Percentiles rank a stretch among this genome's conserved stretches.
Evolutionary conservation across 2,888 invertebrate species (phyloP).

Genomic region (Apamea monoglypha): DNA sequence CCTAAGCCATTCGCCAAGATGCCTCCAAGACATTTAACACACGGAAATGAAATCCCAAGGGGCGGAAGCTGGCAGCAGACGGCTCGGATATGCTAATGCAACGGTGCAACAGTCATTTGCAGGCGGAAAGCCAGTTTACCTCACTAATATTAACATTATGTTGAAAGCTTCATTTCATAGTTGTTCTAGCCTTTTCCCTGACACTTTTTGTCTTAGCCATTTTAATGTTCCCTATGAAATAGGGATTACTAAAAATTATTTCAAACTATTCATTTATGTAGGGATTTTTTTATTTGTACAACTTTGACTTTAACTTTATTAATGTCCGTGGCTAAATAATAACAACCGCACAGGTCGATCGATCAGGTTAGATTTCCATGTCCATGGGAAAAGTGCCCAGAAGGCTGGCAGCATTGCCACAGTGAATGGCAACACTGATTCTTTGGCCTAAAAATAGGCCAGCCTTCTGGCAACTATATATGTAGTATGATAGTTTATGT

Average conservation of each 20-base stretch:
- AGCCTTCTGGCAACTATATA: not conserved
- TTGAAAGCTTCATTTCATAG: constrained; percentile 19
- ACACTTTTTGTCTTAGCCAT: not conserved
- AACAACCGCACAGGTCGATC: too few species aligned
- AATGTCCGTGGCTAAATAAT: too few species aligned
- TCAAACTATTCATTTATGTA: not conserved
- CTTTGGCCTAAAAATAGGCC: not conserved
- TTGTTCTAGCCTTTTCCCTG: not conserved
- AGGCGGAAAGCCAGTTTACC: constrained; percentile 27
- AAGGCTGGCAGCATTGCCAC: not conserved
- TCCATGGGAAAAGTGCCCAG: not conserved
- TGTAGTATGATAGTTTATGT: not conserved
- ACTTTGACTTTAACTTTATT: not conserved
- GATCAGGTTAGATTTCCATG: too few species aligned
- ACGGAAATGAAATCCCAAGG: constrained; percentile 55
- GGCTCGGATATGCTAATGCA: constrained; percentile 50
- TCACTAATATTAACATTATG: constrained; percentile 35
- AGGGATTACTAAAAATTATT: not conserved
- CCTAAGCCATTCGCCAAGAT: constrained; percentile 47
- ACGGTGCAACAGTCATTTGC: constrained; percentile 55
- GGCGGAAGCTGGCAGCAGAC: constrained; percentile 48
- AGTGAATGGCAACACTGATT: not conserved
- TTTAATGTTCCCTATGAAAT: not conserved
- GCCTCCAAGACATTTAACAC: constrained; percentile 53
- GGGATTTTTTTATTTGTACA: not conserved